Conservation (phyloP, 2,113 vertebrate species). For the Ictalurus punctatus region DNA sequence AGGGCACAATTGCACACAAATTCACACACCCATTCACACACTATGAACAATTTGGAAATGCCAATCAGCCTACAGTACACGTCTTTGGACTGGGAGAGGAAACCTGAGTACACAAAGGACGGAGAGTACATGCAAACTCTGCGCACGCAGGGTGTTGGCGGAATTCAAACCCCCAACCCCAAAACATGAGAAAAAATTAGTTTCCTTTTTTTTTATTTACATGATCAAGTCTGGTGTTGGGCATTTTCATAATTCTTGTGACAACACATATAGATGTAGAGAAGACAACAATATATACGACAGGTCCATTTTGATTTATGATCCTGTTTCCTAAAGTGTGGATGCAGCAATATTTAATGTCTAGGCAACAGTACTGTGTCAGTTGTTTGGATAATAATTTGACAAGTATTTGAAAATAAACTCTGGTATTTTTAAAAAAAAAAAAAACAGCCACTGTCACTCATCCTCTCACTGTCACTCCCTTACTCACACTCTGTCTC, state of each 20-base stretch:
- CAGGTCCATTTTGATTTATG: constrained; percentile 26
- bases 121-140: no score
- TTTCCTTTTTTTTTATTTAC: not conserved
- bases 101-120: no score
- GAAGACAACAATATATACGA: constrained; percentile 2
- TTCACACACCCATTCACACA: no score
- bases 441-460: constrained; percentile 12
- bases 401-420: constrained; percentile 12
- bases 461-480: constrained; percentile 1
- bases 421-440: not conserved
- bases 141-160: no score
- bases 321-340: not conserved
- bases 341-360: constrained; percentile 6
- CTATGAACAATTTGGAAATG: no score
- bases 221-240: not conserved
- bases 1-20: no score
- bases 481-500: not conserved
- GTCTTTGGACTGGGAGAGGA: no score
- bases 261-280: not conserved
- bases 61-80: no score
- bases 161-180: no score
- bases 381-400: constrained; percentile 16
- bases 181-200: no score
- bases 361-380: not conserved
- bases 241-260: not conserved